Conservation (phyloP, 92 coral and sea anemone species). For the Hydrozoanthus gracilis region DNA sequence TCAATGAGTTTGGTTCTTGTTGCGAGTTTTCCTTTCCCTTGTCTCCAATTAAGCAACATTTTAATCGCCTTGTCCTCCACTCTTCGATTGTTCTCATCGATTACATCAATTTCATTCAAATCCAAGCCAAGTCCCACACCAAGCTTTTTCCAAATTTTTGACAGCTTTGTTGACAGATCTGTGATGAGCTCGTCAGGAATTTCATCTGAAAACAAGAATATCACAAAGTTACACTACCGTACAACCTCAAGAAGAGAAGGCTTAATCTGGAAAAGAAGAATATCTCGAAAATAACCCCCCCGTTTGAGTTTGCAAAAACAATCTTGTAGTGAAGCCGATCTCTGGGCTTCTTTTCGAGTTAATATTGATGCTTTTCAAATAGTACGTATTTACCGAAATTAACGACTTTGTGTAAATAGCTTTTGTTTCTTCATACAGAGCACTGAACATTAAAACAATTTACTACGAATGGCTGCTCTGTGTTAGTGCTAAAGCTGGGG, state of each 20-base stretch:
- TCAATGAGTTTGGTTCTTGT: background rate
- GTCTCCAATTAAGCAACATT: conserved; percentile 15
- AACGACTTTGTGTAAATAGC: no score
- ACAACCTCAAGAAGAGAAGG: background rate
- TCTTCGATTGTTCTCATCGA: background rate
- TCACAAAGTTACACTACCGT: background rate
- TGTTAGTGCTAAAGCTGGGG: no score
- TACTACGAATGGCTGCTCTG: no score
- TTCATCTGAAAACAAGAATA: conserved; percentile 19
- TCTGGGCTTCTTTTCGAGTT: no score
- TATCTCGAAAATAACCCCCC: background rate
- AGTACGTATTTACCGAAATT: no score
- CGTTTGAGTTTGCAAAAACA: no score
- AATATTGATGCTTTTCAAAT: no score
- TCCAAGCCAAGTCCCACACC: conserved; percentile 10
- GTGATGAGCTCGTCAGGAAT: conserved; percentile 36
- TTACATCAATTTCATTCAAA: background rate
- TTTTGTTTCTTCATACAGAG: no score
- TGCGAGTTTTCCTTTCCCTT: conserved; percentile 10
- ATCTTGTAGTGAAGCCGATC: no score
- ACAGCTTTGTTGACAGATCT: conserved; percentile 10
- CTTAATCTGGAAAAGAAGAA: background rate
- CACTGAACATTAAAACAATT: no score
- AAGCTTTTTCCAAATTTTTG: conserved; percentile 2
- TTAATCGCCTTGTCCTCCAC: background rate